A percentile compares a stretch with the other conserved stretches of the same genome.
These are phyloP conservation scores for Siniperca scherzeri DNA, from an alignment of 2,797 vertebrate species.

Conservation along the genomic window DNA sequence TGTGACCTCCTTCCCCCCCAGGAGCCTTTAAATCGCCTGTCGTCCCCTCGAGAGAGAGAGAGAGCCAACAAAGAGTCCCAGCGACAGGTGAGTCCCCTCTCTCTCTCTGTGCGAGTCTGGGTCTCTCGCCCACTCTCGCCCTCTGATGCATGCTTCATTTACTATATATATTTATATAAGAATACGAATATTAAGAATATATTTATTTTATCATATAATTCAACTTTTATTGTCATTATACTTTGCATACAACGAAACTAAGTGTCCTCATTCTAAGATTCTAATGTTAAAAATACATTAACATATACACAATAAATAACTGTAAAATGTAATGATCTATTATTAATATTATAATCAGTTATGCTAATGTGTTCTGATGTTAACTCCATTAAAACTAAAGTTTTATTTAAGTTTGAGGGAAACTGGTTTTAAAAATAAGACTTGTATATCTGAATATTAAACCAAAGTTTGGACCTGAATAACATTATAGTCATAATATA, in stretches of 20 bases:
- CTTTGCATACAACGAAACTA: too few species aligned
- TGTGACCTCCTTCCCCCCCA: constrained; percentile 42
- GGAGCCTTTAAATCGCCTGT: constrained; percentile 47
- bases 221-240: background rate
- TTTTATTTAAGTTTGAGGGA: background rate
- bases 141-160: background rate
- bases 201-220: too few species aligned
- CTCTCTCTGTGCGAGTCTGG: background rate
- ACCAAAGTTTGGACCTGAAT: too few species aligned
- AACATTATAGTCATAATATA: too few species aligned
- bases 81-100: constrained; percentile 56
- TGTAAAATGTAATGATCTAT: too few species aligned
- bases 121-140: background rate
- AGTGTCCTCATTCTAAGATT: too few species aligned
- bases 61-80: background rate
- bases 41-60: background rate
- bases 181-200: too few species aligned
- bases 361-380: background rate
- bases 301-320: too few species aligned
- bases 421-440: background rate
- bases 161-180: too few species aligned
- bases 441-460: background rate
- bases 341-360: too few species aligned
- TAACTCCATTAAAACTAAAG: background rate
- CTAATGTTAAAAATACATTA: too few species aligned